Evolutionary conservation across 2,888 invertebrate species (phyloP), one percentile per base, ranked within the genome.

Genomic region (Mythimna lalbum): DNA sequence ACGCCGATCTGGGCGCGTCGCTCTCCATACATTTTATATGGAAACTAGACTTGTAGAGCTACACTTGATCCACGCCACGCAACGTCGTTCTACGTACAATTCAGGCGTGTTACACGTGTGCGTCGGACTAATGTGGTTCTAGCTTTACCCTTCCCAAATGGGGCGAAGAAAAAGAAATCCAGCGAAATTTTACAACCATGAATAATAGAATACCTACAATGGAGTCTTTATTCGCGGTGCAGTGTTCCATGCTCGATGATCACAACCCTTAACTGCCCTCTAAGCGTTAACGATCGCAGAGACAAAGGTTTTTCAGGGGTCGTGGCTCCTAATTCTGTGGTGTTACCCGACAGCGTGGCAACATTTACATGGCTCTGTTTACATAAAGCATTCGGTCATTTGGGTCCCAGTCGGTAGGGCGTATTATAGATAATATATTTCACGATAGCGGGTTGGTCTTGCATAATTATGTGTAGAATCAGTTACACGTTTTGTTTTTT

Each of bases 291-390:
- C 27, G 60, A 68, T 47, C 21, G 21, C 59, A 39, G 43, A 70
- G 50, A 69, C 71, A 63, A 75, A 59, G 57, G 39, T 72, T 63
- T 76, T 59, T 53, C 33, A 60, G 55, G 55, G 73, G 66, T 61
- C 52, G 36, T 17, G 36, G 39, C 39, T 50, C 56, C 65, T 78
- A 78, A 78, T 65, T 61, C 64, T 33, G 61, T 47, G 70, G 71
- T 76, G 63, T 52, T 73, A 70, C 65, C 53, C 36, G 59, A 68
- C 49, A 61, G 65, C 49, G 67, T 55, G 70, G 62, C 31, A 67
- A 71, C 76, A 80, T 82, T 71, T 69, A 69, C 65, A 76, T 62
- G 56, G n/a, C 68, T 43, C 36, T 67, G 72, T 80, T 71, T 77
- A 65, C 56, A 65, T 68, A 70, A 70, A 72, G 77, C 71, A 69